phyloP scores from a whole-genome alignment of 23 tunicate genomes.

The Aplidium turbinatum region DNA sequence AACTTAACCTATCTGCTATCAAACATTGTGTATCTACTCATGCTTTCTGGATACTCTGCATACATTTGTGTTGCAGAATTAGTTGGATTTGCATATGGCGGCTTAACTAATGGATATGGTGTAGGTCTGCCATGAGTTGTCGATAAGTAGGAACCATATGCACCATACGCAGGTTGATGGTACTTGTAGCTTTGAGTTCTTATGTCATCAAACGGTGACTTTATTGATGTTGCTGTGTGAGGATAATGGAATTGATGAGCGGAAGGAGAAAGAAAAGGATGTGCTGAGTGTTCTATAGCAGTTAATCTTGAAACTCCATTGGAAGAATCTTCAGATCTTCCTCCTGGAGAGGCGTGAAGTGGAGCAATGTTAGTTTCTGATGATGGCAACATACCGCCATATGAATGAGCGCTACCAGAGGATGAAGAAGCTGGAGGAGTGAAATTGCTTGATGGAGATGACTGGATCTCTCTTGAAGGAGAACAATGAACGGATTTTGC shows the following conservation, averaged over 20 bases:
- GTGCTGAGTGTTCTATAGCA: constrained; percentile 19
- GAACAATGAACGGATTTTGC: constrained; percentile 17
- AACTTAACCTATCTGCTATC: constrained; percentile 58
- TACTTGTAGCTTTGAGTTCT: constrained; percentile 73
- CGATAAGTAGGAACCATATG: constrained; percentile 63
- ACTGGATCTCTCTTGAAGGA: constrained; percentile 1
- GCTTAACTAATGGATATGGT: constrained; percentile 69
- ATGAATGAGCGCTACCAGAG: not conserved
- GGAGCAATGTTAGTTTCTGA: constrained; percentile 20
- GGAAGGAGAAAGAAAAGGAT: constrained; percentile 17
- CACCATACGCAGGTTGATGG: constrained; percentile 59
- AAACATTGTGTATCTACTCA: constrained; percentile 49
- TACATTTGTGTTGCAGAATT: constrained; percentile 26
- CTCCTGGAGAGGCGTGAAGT: not conserved
- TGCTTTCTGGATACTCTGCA: constrained; percentile 41
- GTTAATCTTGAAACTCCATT: not conserved
- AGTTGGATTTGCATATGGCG: constrained; percentile 28
- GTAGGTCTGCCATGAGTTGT: constrained; percentile 58
- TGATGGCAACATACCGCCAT: constrained; percentile 3
- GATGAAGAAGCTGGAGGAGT: constrained; percentile 5
- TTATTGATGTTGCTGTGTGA: constrained; percentile 42
- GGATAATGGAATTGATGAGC: constrained; percentile 73
- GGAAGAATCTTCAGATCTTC: not conserved
- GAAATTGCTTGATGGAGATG: not conserved
- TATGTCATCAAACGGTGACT: constrained; percentile 72